Evolutionary conservation across 2,888 invertebrate genomes (phyloP), one percentile per base, ranked within the genome.

Genomic region (Pyrochroa serraticornis): DNA sequence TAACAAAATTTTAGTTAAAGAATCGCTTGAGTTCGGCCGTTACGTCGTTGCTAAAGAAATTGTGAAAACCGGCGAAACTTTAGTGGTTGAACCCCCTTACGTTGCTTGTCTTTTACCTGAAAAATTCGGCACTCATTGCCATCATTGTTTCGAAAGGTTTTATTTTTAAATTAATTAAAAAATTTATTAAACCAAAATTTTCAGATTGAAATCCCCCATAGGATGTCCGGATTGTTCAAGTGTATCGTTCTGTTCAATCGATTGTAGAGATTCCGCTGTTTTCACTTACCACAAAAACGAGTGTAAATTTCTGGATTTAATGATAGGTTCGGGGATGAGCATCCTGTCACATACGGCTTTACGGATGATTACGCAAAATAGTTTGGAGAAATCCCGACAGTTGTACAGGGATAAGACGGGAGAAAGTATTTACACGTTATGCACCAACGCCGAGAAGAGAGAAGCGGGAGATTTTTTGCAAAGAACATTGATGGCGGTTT

Each of bases 251-350:
- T 93, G 93, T 74, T 83, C 85, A 0, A 69, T 81, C 0, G 77
- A 81, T 47, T 93, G 93, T 74, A 82, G 87, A 63, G 85, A 88
- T 36, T 74, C 75, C 1, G 91, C 91, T 0, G 69, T 86, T 0
- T 74, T 81, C 2, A 83, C 85, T 0, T 93, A 92, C 73, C 93
- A 93, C 75, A 79, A 81, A 32, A 87, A 85, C 71, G 93, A 93
- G 77, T 93, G 93, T 71, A 85, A 85, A 66, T 88, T 86, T 69
- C 79, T 89, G 68, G 89, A 89, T 64, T 79, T 93, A 6, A 83
- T 92, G 46, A 87, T 90, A 62, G 93, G 92, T 82, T 79, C 79
- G 3, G 80, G 93, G 0, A 92, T 93, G 90, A 92, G 92, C 49
- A 83, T 92, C 44, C 80, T 93, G 2, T 89, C 90, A 63, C 86